phyloP scores from a whole-genome alignment of 2,797 vertebrate species.

The Halcyon badia region DNA sequence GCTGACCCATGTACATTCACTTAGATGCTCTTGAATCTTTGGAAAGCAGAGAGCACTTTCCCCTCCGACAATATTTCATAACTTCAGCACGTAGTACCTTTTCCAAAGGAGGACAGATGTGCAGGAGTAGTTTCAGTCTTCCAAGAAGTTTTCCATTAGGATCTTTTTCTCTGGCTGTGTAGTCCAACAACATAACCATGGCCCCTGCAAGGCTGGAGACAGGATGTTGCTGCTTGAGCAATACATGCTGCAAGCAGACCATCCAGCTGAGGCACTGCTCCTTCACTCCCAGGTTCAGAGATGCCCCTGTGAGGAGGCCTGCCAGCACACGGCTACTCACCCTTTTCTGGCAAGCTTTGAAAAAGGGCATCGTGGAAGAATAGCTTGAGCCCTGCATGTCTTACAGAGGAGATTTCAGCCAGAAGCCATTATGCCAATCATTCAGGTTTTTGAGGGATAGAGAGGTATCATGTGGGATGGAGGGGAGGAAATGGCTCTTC shows the following conservation, averaged over 20 bases:
- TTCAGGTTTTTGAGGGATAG: not conserved
- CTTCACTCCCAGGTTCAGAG: not conserved
- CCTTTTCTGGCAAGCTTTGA: not conserved
- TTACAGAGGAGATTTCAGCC: not conserved
- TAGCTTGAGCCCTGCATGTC: not conserved
- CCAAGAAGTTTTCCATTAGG: constrained; percentile 54
- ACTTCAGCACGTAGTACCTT: constrained; percentile 50
- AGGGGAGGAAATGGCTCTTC: not conserved
- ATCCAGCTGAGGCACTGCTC: not conserved
- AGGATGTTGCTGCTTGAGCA: not conserved
- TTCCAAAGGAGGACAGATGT: constrained; percentile 59
- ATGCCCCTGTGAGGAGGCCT: not conserved
- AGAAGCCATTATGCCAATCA: not conserved
- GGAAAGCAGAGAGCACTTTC: not conserved
- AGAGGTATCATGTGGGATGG: not conserved
- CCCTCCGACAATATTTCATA: not conserved
- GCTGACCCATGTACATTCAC: not conserved
- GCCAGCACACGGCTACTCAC: not conserved
- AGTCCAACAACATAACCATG: not conserved
- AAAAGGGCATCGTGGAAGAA: not conserved
- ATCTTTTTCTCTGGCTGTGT: not conserved
- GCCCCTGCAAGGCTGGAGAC: not conserved
- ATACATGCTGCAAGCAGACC: not conserved
- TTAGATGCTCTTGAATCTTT: not conserved
- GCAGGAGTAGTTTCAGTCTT: constrained; percentile 44